These are phyloP conservation scores for Python bivittatus DNA, from an alignment of 2,113 vertebrate species.

Conservation along the genomic window DNA sequence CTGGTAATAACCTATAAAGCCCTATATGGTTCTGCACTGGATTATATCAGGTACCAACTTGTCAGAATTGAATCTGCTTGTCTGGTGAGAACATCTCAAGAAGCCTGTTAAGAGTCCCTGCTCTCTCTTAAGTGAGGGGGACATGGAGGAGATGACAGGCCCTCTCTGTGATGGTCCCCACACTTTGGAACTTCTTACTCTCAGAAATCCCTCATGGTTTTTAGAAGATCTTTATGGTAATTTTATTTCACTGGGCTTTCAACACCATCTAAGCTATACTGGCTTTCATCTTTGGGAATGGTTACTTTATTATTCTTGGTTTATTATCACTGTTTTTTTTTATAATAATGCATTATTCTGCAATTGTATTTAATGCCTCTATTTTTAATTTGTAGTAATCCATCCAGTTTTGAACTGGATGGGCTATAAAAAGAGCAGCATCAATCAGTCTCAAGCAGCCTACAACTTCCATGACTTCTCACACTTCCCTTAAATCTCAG, in stretches of 20 bases:
- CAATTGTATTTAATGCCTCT: neutral
- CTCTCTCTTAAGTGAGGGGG: neutral
- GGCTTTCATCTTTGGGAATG: neutral
- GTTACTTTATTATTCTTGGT: neutral
- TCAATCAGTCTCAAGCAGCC: neutral
- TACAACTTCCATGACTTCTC: neutral
- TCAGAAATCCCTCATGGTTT: neutral
- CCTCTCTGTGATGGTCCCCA: neutral
- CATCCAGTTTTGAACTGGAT: neutral
- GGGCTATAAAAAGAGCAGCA: neutral
- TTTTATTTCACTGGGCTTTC: neutral
- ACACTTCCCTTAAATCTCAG: neutral
- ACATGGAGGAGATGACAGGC: neutral
- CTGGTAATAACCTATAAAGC: neutral
- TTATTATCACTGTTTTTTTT: neutral
- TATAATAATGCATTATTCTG: neutral
- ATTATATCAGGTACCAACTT: neutral
- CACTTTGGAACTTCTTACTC: neutral
- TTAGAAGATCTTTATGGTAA: neutral
- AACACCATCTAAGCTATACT: neutral
- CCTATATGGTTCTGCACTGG: neutral
- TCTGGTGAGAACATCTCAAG: neutral
- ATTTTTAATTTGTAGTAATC: neutral
- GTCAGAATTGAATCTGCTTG: neutral
- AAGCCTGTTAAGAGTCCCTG: neutral